Base-by-base conservation (phyloP, 2,888 invertebrate species). In the Bombylius discolor region DNA sequence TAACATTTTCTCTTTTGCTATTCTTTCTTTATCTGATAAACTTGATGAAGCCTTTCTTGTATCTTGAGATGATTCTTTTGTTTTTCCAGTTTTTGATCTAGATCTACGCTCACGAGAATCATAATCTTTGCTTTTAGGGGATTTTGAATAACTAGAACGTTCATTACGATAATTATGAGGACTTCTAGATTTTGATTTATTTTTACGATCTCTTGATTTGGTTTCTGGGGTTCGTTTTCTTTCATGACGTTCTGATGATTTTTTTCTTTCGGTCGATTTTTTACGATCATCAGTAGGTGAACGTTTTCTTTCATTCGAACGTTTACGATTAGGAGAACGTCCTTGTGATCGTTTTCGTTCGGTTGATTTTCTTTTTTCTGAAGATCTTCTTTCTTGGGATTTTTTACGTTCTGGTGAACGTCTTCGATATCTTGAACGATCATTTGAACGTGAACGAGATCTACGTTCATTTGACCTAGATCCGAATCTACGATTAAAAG, bases 1-100 rank as follows among this genome's bases (percentile, higher is more conserved):
- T 34, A 73, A 65, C 70, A 70, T 72, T 61, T 75, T 75, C 58
- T 75, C 72, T 33, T 70, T 67, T 7, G 68, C 68, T 7, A 67
- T 58, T n/a, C 67, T 68, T n/a, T 72, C 70, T 52, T 67, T 68
- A 9, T 70, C 67, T 49, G 56, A 32, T 32, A 13, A 4, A 31
- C 11, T 31, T 46, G 45, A 50, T 14, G 32, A 13, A n/a, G 12
- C 42, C 9, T 49, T 49, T 44, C 44, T 14, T 32, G 47, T n/a
- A 42, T 42, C 11, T 11, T 42, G 39, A 14, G 49, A 13, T 53
- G 49, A 33, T 5, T 12, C 23, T 55, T 56, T 58, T 58, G 32
- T 50, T 46, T 34, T 55, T 32, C 48, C 56, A 11, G 45, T 39
- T 39, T 31, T 50, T 13, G 55, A 51, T 44, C 64, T 62, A 33